Percentiles rank a stretch among this genome's conserved stretches.
Conservation (phyloP, 2,888 invertebrate species). For the Epirrhoe tristata region DNA sequence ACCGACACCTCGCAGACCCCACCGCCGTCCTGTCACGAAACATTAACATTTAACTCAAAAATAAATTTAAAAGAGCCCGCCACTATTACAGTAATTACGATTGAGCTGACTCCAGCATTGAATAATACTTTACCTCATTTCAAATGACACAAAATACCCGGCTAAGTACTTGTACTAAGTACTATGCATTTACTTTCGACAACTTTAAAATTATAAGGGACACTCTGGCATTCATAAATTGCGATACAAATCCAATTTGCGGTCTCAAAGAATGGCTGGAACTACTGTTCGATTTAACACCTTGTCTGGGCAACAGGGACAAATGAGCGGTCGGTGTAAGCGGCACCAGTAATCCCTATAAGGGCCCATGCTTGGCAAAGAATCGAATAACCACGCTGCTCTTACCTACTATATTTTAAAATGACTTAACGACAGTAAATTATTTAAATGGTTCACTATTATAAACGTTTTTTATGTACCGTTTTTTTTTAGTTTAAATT, state of each 20-base stretch:
- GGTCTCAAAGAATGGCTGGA: slow-evolving; percentile 60
- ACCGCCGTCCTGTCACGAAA: slow-evolving; percentile 77
- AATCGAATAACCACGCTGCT: slow-evolving; percentile 52
- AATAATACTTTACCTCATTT: slow-evolving; percentile 53
- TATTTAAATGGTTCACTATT: neutral
- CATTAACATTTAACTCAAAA: slow-evolving; percentile 80
- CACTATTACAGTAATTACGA: slow-evolving; percentile 74
- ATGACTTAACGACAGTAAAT: neutral
- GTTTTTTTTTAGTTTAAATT: neutral
- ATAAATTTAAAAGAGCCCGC: slow-evolving; percentile 67
- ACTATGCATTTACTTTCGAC: slow-evolving; percentile 41
- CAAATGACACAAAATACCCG: slow-evolving; percentile 56
- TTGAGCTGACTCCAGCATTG: slow-evolving; percentile 55
- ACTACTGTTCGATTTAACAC: slow-evolving; percentile 69
- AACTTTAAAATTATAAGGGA: slow-evolving; percentile 57
- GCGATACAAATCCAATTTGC: slow-evolving; percentile 59
- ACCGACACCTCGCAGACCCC: slow-evolving; percentile 76
- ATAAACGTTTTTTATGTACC: neutral
- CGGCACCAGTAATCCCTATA: slow-evolving; percentile 69
- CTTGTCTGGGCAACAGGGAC: slow-evolving; percentile 71
- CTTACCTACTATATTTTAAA: slow-evolving; percentile 20
- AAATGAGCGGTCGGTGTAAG: slow-evolving; percentile 71
- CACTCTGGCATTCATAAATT: slow-evolving; percentile 48
- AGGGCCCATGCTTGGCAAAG: slow-evolving; percentile 59
- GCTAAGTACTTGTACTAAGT: slow-evolving; percentile 33